A percentile compares a stretch with the other conserved stretches of the same genome.
Evolutionary conservation across 2,797 vertebrate genomes (phyloP).

Genomic region (Benthosema pterotum): DNA sequence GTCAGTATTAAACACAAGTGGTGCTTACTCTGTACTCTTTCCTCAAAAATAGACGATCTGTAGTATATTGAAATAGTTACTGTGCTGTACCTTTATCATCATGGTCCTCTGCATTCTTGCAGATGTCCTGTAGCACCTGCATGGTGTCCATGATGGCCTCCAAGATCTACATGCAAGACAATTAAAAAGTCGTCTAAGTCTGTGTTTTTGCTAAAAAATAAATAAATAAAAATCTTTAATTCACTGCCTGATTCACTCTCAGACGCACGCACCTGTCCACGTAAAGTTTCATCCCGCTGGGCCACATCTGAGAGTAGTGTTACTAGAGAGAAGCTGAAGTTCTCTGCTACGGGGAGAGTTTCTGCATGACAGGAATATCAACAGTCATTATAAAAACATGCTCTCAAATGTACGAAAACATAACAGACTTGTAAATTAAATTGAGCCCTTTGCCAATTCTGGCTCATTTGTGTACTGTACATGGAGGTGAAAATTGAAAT

Average conservation of each 20-base stretch:
- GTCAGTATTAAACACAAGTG: too few relatives aligned
- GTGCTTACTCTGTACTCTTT: too few relatives aligned
- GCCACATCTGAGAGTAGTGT: slow-evolving; percentile 94
- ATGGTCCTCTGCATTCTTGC: slow-evolving; percentile 86
- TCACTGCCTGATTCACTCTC: too few relatives aligned
- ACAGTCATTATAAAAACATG: too few relatives aligned
- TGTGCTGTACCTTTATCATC: slow-evolving; percentile 89
- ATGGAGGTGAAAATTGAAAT: too few relatives aligned
- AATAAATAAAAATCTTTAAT: too few relatives aligned
- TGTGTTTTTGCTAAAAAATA: too few relatives aligned
- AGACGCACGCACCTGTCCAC: slow-evolving; percentile 83
- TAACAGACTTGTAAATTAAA: too few relatives aligned
- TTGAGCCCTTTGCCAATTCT: too few relatives aligned
- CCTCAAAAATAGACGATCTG: not conserved
- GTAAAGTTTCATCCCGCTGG: slow-evolving; percentile 85
- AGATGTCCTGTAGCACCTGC: slow-evolving; percentile 89
- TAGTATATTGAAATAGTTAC: too few relatives aligned
- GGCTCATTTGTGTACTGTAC: too few relatives aligned
- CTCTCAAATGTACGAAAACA: too few relatives aligned
- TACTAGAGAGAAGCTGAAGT: slow-evolving; percentile 94
- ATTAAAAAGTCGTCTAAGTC: not conserved
- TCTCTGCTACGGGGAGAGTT: slow-evolving; percentile 92
- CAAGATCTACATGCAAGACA: slow-evolving; percentile 81
- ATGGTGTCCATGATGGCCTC: slow-evolving; percentile 90
- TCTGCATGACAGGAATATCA: slow-evolving; percentile 70